A percentile compares a stretch with the other conserved stretches of the same genome.
These are phyloP conservation scores for Plectropomus leopardus DNA, from an alignment of 2,113 vertebrate species.

Conservation along the genomic window DNA sequence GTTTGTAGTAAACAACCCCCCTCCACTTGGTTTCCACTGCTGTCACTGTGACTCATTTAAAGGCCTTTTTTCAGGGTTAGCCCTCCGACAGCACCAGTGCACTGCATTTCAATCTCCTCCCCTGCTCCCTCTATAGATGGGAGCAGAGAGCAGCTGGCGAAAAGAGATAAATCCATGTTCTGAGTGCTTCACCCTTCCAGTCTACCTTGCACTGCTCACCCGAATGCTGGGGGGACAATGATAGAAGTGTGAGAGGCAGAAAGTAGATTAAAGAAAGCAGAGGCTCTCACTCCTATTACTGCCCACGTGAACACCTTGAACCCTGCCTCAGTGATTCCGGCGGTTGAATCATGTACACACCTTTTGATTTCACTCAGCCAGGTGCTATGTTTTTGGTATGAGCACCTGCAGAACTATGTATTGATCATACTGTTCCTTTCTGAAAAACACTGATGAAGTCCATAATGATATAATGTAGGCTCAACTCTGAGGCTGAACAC, in stretches of 20 bases:
- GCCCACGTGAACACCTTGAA: slow-evolving; percentile 53
- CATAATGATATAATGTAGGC: slow-evolving; percentile 59
- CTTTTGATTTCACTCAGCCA: slow-evolving; percentile 56
- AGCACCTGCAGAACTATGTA: slow-evolving; percentile 53
- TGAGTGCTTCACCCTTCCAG: slow-evolving; percentile 76
- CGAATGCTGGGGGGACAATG: slow-evolving; percentile 81
- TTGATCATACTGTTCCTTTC: slow-evolving; percentile 55
- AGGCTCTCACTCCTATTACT: slow-evolving; percentile 59
- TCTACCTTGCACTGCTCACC: slow-evolving; percentile 78
- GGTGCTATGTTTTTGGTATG: slow-evolving; percentile 43
- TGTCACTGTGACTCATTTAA: slow-evolving; percentile 42
- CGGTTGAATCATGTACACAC: slow-evolving; percentile 33
- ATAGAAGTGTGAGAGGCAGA: slow-evolving; percentile 70
- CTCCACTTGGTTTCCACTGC: slow-evolving; percentile 19
- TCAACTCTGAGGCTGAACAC: slow-evolving; percentile 47
- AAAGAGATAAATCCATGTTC: slow-evolving; percentile 88
- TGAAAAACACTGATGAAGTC: slow-evolving; percentile 53
- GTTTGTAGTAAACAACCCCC: slow-evolving; percentile 65
- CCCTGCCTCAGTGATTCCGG: slow-evolving; percentile 25
- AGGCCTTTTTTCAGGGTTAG: slow-evolving; percentile 65
- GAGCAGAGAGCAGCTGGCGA: slow-evolving; percentile 88
- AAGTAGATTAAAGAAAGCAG: slow-evolving; percentile 74
- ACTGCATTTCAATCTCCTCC: slow-evolving; percentile 68
- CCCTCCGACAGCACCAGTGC: slow-evolving; percentile 45
- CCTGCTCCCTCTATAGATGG: slow-evolving; percentile 81